phyloP scores from a whole-genome alignment of 2,888 invertebrate species.

The Cloeon dipterum region DNA sequence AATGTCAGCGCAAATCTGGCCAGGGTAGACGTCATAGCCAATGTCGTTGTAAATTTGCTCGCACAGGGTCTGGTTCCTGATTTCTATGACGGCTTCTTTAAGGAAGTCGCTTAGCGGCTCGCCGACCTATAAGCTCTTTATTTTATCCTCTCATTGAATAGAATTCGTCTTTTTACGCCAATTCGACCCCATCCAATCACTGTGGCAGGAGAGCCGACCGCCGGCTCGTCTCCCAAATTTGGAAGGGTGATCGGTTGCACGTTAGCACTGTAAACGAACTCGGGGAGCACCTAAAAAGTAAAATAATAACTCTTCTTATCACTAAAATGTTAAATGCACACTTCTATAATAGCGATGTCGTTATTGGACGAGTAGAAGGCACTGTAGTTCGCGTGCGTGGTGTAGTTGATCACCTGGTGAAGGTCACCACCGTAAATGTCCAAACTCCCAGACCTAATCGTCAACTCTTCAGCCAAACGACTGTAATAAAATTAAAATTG shows the following conservation, averaged over 20 bases:
- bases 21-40: slow-evolving; percentile 5
- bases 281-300: neutral
- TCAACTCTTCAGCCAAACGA: too few species aligned
- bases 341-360: too few species aligned
- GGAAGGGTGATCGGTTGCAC: neutral
- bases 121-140: slow-evolving; percentile 1
- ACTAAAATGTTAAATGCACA: too few species aligned
- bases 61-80: slow-evolving; percentile 4
- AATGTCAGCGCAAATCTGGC: slow-evolving; percentile 6
- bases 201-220: neutral
- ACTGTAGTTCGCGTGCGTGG: too few species aligned
- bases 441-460: too few species aligned
- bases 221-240: neutral
- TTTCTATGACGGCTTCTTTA: slow-evolving; percentile 4
- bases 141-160: too few species aligned
- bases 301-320: too few species aligned
- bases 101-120: slow-evolving; percentile 5
- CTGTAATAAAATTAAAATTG: too few species aligned
- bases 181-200: neutral
- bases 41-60: slow-evolving; percentile 2
- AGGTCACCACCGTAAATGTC: too few species aligned
- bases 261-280: neutral
- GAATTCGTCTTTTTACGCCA: too few species aligned
- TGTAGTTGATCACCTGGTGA: too few species aligned
- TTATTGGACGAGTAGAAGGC: too few species aligned